Conservation (phyloP, 1,140 invertebrate genomes). For the Mactra quadrangularis region DNA sequence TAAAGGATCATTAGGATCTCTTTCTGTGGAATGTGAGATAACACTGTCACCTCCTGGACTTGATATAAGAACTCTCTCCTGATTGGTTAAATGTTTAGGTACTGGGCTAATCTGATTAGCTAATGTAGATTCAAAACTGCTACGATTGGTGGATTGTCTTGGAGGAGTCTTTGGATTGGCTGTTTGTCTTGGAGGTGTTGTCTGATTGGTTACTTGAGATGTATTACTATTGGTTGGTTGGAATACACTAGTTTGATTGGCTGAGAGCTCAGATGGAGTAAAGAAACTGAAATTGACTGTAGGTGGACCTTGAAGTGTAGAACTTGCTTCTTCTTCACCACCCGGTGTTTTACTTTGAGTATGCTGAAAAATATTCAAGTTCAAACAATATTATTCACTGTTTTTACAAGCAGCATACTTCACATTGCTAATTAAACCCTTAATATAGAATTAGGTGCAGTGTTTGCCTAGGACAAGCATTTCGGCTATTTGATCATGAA, state of each 20-base stretch:
- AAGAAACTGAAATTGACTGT: slow-evolving; percentile 40
- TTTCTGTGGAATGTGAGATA: slow-evolving; percentile 49
- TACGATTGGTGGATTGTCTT: slow-evolving; percentile 22
- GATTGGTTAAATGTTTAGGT: not conserved
- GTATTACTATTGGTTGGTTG: not conserved
- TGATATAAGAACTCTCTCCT: slow-evolving; percentile 9
- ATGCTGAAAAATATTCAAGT: slow-evolving; percentile 8
- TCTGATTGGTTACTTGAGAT: slow-evolving; percentile 48
- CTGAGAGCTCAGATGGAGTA: slow-evolving; percentile 13
- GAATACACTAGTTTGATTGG: slow-evolving; percentile 41
- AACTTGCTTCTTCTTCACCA: slow-evolving; percentile 11
- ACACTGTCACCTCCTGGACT: slow-evolving; percentile 46
- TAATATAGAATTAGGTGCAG: too few relatives aligned
- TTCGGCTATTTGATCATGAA: too few relatives aligned
- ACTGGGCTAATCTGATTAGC: slow-evolving; percentile 42
- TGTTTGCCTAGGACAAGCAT: too few relatives aligned
- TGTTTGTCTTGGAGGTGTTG: slow-evolving; percentile 18
- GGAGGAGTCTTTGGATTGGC: slow-evolving; percentile 21
- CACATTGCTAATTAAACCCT: too few relatives aligned
- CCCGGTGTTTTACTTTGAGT: slow-evolving; percentile 27
- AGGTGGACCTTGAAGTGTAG: slow-evolving; percentile 13
- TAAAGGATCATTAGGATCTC: slow-evolving; percentile 15
- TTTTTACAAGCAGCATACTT: too few relatives aligned
- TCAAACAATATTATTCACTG: too few relatives aligned
- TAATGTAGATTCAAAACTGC: not conserved